Evolutionary conservation across 2,888 invertebrate species (phyloP), one percentile per base, ranked within the genome.

Genomic region (Ctenicera cuprea): DNA sequence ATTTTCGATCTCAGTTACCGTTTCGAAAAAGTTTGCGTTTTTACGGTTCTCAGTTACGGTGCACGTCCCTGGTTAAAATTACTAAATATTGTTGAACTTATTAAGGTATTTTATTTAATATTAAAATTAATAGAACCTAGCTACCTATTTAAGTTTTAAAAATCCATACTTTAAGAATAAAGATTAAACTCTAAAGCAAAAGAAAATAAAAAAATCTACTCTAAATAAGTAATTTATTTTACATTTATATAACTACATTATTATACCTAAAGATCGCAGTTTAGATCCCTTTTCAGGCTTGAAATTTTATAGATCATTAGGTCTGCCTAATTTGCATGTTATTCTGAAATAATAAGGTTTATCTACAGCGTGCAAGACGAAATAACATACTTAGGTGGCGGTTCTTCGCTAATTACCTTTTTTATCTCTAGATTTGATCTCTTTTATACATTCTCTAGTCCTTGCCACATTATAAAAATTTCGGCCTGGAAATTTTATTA

Each of bases 341-440:
- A 48, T 48, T 20, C 64, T 22, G 12, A 64, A 33, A 64, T 64
- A 64, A 50, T 50, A 50, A 30, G 33, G 33, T 50, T 64, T 59
- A 59, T 59, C 59, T 59, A n/a, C 1, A n/a, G 33, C 38, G 16
- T 59, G 18, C 18, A 37, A 3, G 59, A 16, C 38, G 37, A 38
- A 38, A 59, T 59, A 38, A 37, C 59, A 59, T 22, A 26, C 43
- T 14, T 18, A 45, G 64, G 64, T 64, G 64, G 64, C 48, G 30
- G 64, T 48, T 64, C 33, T n/a, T 64, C 64, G 16, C 64, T 64
- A 64, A 64, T 64, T 64, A 64, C 64, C 14, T 7, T 12, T n/a
- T 12, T 18, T 64, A 64, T 64, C 64, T 43, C 0, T 20, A 48
- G 33, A 64, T 48, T n/a, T 48, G 62, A 64, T 64, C 64, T 61